These are phyloP conservation scores for Diceros bicornis DNA, from an alignment of 2,797 vertebrate species.

Conservation along the genomic window DNA sequence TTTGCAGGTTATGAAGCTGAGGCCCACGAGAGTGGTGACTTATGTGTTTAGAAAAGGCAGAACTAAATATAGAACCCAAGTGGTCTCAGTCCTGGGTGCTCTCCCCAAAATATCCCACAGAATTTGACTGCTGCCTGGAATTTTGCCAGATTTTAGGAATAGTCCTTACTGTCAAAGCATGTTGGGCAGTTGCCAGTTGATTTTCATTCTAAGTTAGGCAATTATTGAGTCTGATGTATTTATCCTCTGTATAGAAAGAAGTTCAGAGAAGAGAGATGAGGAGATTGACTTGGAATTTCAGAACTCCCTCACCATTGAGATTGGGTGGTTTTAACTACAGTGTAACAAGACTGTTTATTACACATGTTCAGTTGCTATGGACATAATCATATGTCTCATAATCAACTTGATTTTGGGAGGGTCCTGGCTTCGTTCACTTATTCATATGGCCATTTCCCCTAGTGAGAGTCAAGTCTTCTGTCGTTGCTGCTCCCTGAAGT, in stretches of 20 bases:
- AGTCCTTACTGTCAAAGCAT: conserved; percentile 41
- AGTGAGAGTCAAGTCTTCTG: neutral
- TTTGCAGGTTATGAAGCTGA: neutral
- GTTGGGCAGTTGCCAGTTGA: conserved; percentile 51
- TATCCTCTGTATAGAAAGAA: conserved; percentile 40
- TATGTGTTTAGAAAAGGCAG: neutral
- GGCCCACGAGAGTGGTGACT: too few relatives aligned
- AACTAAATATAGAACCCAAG: neutral
- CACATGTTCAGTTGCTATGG: neutral
- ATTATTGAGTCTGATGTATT: conserved; percentile 56
- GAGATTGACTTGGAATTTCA: conserved; percentile 61
- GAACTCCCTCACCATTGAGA: conserved; percentile 57
- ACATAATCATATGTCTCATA: neutral
- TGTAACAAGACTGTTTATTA: neutral
- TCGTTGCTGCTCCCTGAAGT: neutral
- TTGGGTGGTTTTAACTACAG: neutral
- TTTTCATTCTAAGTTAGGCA: conserved; percentile 71
- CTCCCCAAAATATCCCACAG: neutral
- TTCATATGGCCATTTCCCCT: neutral
- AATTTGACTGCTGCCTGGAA: neutral
- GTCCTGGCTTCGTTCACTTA: neutral
- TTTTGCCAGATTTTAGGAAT: neutral
- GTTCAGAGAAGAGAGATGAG: conserved; percentile 18
- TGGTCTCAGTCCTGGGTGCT: neutral
- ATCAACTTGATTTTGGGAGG: neutral